Evolutionary conservation across 2,888 invertebrate species (phyloP), one percentile per base, ranked within the genome.

Genomic region (Eupithecia pulchellata): DNA sequence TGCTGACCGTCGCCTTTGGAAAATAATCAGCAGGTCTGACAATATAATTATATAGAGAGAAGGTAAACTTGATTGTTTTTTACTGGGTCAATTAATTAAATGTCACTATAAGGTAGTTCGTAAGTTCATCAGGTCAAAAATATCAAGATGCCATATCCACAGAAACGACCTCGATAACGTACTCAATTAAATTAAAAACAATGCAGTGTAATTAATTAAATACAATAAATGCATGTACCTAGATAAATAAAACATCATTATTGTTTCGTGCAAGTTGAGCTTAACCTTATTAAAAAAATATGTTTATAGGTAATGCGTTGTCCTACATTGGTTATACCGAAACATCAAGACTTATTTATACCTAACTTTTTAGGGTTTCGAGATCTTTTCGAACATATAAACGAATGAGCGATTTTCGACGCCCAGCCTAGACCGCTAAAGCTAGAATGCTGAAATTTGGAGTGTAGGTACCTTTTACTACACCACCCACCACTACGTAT

Each of bases 61-160:
- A 17, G 5, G 6, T 39, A 39, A 1, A 42, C 6, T 42, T 8
- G 42, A 47, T 52, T 52, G 20, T 11, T 52, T 25, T 52, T 25
- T 25, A 52, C 13, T 52, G 25, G 47, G 8, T 47, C 47, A 47
- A 25, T 47, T 11, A 20, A 47, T 47, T 20, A 47, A 47, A 47
- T 47, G 42, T 47, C 42, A 17, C 4, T 14, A 39, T 39, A 14
- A 39, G 17, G 14, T 39, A 39, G 39, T 5, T 4, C 39, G 11
- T 47, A 52, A 25, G 52, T 52, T 25, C 52, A 52, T 25, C 25
- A 52, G 52, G 52, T 52, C 52, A 11, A 52, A 25, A 52, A 52
- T 20, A 25, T 52, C 52, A 52, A 25, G 52, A 47, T 9, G 11
- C 25, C 20, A 52, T 25, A 20, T 52, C 4, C 25, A 20, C 4